Base-by-base conservation (phyloP, 2,797 vertebrate genomes). In the Scomberomorus guttatus region DNA sequence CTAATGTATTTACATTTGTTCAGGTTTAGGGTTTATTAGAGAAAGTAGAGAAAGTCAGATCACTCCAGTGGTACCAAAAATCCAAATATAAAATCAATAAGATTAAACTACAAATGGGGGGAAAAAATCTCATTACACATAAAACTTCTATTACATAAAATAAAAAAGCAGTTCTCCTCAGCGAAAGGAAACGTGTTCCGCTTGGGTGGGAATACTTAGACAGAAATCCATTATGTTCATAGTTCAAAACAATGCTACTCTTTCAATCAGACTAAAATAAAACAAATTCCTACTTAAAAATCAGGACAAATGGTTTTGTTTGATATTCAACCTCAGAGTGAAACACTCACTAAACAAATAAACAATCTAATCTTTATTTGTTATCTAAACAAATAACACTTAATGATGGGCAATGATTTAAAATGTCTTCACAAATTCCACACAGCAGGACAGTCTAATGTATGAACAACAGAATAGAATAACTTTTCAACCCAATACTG, bases 381-480 rank as follows among this genome's bases (percentile, higher is more conserved):
- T n/a, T n/a, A n/a, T n/a, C n/a, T n/a, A 39, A 64, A 61, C 22
- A 72, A 63, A 57, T 29, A 32, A 34, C 34, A 32, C 25, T 24
- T 59, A 52, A 58, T 66, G 27, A 59, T 2, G 29, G n/a, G 11
- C 56, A 44, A 34, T 32, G 10, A 60, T 52, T 11, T 17, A 2
- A 29, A 6, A 50, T 11, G 59, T 29, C 50, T 46, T 17, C n/a
- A 59, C 10, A 65, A 34, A 62, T 42, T n/a, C 22, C 34, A 75
- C 27, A 44, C 22, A 58, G 20, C 6, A 57, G 46, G 5, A 27
- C 9, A 8, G 6, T 57, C 6, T 42, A n/a, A 32, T 64, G n/a
- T 63, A 66, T 42, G 18, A 63, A 55, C 7, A 71, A 27, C 0
- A 27, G 25, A 71, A 27, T 0, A 27, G 25, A 42, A 6, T 1